Evolutionary conservation across 2,113 vertebrate species (phyloP).

Genomic region (Ovis canadensis): DNA sequence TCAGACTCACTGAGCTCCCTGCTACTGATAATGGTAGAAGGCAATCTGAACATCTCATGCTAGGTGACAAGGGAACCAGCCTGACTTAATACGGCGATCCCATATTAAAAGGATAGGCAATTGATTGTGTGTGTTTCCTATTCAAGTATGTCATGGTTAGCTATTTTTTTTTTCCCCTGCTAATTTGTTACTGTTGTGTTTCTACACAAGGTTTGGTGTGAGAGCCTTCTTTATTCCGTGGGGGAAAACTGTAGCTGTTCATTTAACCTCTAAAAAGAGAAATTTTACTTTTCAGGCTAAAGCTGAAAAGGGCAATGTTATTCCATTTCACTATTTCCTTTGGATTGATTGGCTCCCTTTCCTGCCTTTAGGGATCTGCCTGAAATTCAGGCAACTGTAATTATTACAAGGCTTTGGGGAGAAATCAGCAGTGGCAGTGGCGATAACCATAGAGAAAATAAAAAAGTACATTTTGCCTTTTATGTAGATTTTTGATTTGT

Average conservation of each 20-base stretch:
- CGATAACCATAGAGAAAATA: slow-evolving; percentile 79
- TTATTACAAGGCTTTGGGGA: slow-evolving; percentile 78
- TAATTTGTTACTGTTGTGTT: slow-evolving; percentile 54
- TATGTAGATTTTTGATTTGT: slow-evolving; percentile 72
- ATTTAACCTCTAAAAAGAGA: slow-evolving; percentile 73
- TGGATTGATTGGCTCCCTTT: slow-evolving; percentile 73
- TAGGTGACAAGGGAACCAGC: neutral
- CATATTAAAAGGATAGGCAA: neutral
- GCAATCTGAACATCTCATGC: neutral
- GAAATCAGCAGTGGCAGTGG: slow-evolving; percentile 75
- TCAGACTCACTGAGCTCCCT: neutral
- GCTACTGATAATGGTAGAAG: neutral
- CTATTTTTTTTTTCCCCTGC: neutral
- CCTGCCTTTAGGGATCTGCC: slow-evolving; percentile 71
- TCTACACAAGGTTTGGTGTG: slow-evolving; percentile 23
- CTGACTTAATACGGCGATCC: neutral
- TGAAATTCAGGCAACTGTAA: slow-evolving; percentile 72
- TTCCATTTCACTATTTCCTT: slow-evolving; percentile 75
- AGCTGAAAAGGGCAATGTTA: slow-evolving; percentile 71
- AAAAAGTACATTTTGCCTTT: slow-evolving; percentile 75
- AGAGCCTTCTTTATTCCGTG: slow-evolving; percentile 51
- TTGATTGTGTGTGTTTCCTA: neutral
- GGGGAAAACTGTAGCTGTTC: slow-evolving; percentile 62
- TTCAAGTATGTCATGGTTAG: slow-evolving; percentile 45
- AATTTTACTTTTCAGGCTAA: slow-evolving; percentile 67